Evolutionary conservation across 2,797 vertebrate genomes (phyloP).

Genomic region (Acanthurus lineatus): DNA sequence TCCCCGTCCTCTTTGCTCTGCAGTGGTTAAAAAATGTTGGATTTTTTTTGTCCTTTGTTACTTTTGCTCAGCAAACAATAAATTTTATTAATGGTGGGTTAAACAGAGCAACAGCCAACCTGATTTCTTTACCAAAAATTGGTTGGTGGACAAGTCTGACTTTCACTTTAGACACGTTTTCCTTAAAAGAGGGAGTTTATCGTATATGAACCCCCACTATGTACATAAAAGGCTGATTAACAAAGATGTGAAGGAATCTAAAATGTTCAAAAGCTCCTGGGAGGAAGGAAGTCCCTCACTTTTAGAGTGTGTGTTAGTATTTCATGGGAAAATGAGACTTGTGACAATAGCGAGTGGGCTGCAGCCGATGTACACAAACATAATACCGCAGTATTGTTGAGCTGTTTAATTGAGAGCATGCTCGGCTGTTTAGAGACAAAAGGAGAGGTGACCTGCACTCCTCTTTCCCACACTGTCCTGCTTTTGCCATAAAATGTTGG

Average conservation of each 20-base stretch:
- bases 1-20: not conserved
- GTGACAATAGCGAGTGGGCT: constrained; percentile 5
- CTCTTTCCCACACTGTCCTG: constrained; percentile 65
- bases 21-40: no score
- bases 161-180: not conserved
- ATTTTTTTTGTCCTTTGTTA: no score
- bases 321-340: constrained; percentile 63
- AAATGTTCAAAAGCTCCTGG: not conserved
- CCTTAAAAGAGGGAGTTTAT: not conserved
- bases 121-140: not conserved
- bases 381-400: not conserved
- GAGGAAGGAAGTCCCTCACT: not conserved
- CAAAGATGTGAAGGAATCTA: not conserved
- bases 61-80: no score
- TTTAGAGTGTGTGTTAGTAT: constrained; percentile 9
- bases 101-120: no score
- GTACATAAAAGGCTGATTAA: not conserved
- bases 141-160: not conserved
- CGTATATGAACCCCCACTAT: no score
- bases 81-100: no score
- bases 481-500: constrained; percentile 12
- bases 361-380: constrained; percentile 50
- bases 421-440: constrained; percentile 59
- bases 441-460: constrained; percentile 39
- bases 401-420: constrained; percentile 46